Percentiles rank a stretch among this genome's conserved stretches.
These are phyloP conservation scores for Tinea semifulvella DNA, from an alignment of 2,888 invertebrate species.

Conservation along the genomic window DNA sequence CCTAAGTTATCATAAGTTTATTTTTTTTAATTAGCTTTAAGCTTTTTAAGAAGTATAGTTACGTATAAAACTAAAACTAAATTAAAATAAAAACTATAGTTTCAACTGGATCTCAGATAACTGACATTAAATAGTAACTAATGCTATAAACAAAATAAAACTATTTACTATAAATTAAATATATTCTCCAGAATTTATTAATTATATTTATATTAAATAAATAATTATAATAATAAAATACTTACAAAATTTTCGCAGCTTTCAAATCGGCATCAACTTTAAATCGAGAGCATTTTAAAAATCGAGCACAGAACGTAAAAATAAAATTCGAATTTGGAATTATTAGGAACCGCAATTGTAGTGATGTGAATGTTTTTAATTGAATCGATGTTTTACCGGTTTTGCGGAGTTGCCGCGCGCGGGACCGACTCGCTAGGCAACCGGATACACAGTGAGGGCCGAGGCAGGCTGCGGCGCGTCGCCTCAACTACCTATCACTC, in stretches of 20 bases:
- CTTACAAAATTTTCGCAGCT: slow-evolving; percentile 16
- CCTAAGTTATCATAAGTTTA: no score
- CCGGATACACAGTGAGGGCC: slow-evolving; percentile 4
- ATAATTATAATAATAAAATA: neutral
- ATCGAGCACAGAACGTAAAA: slow-evolving; percentile 26
- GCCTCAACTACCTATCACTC: slow-evolving; percentile 49
- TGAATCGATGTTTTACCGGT: slow-evolving; percentile 9
- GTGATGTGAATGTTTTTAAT: neutral
- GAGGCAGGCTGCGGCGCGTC: slow-evolving; percentile 35
- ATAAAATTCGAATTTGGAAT: slow-evolving; percentile 12
- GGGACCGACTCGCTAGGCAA: neutral
- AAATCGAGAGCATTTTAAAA: slow-evolving; percentile 27
- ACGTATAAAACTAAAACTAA: no score
- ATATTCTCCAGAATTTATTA: neutral
- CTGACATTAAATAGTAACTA: no score
- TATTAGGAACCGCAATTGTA: neutral
- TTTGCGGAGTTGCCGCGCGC: slow-evolving; percentile 1
- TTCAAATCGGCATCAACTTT: slow-evolving; percentile 23
- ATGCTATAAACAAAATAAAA: no score
- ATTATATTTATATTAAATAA: neutral
- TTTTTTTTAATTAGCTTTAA: no score
- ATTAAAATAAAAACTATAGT: no score
- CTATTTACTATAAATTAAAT: no score
- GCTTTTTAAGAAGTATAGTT: no score
- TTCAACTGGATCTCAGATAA: no score